Conservation (phyloP, 2,113 vertebrate species). For the Xiphorhynchus elegans region DNA sequence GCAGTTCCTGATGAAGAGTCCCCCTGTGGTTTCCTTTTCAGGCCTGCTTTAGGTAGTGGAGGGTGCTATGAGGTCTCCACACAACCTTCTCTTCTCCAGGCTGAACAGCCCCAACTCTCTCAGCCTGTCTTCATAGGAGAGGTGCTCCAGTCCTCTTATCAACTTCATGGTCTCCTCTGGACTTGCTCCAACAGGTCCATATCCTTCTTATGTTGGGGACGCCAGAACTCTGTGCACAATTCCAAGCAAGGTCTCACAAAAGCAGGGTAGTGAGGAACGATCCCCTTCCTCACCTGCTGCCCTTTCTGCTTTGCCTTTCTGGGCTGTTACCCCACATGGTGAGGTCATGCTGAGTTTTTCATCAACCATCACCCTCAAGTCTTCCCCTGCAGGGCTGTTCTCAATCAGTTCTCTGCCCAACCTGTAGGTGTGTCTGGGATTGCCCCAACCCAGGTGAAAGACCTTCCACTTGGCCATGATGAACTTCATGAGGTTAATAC, state of each 20-base stretch:
- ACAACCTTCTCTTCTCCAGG: neutral
- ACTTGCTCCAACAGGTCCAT: neutral
- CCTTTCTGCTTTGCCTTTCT: neutral
- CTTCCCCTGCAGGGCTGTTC: neutral
- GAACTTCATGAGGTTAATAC: neutral
- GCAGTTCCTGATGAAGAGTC: neutral
- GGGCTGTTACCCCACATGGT: neutral
- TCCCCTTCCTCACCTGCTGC: neutral
- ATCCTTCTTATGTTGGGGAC: neutral
- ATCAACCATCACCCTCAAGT: neutral
- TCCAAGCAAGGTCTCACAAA: neutral
- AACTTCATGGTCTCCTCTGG: neutral
- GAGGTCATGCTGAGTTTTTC: neutral
- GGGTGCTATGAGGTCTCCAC: neutral
- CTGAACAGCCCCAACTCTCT: neutral
- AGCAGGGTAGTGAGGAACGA: neutral
- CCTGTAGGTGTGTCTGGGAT: neutral
- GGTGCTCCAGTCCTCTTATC: neutral
- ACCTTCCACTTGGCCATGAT: neutral
- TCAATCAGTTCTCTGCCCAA: neutral
- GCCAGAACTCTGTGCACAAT: neutral
- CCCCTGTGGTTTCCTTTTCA: neutral
- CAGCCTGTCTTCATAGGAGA: neutral
- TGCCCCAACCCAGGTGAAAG: neutral
- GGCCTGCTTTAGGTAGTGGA: neutral